phyloP scores from a whole-genome alignment of 2,113 vertebrate species.

The Lates calcarifer region DNA sequence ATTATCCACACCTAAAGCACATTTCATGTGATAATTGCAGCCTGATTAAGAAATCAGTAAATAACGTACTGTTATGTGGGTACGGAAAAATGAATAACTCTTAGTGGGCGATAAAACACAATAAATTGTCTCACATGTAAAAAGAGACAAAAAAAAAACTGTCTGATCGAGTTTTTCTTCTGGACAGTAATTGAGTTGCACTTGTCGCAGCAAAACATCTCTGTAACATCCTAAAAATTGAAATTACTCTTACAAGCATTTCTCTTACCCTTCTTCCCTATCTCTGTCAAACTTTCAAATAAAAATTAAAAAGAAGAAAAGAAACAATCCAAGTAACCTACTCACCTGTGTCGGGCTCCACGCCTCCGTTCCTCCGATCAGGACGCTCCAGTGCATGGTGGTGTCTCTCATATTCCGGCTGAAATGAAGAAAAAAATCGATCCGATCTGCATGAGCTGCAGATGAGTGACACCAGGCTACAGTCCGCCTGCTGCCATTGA shows the following conservation, averaged over 20 bases:
- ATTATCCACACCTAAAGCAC: background rate
- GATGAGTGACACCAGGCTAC: constrained; percentile 49
- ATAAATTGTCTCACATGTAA: no score
- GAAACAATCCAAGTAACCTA: background rate
- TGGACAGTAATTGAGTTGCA: background rate
- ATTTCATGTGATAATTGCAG: background rate
- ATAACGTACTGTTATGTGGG: background rate
- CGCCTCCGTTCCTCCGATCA: constrained; percentile 37
- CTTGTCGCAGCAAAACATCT: background rate
- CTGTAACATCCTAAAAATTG: background rate
- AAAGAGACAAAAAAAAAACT: no score
- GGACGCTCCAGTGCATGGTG: background rate
- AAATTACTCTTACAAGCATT: background rate
- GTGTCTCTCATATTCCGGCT: constrained; percentile 8
- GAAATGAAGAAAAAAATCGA: background rate
- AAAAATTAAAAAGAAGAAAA: background rate
- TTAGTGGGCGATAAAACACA: background rate
- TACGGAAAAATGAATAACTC: background rate
- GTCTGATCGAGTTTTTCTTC: background rate
- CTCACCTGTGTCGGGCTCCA: constrained; percentile 70
- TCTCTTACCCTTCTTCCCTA: background rate
- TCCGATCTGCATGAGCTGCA: constrained; percentile 20
- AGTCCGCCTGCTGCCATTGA: constrained; percentile 27
- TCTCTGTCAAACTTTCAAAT: constrained; percentile 27
- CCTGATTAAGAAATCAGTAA: background rate